Evolutionary conservation across 2,113 vertebrate species (phyloP).

Genomic region (Fulica atra): DNA sequence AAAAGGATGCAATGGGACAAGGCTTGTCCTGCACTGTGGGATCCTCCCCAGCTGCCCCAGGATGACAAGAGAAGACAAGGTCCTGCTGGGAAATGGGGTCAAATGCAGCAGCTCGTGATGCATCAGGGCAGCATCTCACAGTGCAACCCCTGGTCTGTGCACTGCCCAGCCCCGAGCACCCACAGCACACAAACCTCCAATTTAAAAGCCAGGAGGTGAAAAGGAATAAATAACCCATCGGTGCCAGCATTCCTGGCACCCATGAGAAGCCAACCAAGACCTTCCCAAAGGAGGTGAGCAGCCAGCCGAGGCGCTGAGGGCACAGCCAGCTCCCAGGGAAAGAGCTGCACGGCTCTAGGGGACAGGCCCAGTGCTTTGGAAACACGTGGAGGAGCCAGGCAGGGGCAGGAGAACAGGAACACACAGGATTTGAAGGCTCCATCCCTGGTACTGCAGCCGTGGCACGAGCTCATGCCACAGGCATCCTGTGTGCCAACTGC

Average conservation of each 20-base stretch:
- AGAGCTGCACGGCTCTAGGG: not conserved
- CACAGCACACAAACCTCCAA: not conserved
- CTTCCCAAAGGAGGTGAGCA: not conserved
- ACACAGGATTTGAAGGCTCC: not conserved
- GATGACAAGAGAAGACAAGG: rapidly evolving
- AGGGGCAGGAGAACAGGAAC: not conserved
- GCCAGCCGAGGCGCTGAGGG: not conserved
- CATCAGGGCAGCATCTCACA: not conserved
- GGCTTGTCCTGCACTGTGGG: not conserved
- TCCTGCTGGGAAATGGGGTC: not conserved
- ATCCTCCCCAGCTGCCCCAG: not conserved
- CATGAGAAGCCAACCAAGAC: not conserved
- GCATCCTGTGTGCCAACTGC: not conserved
- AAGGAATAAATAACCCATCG: not conserved
- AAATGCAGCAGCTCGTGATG: not conserved
- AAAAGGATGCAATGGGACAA: not conserved
- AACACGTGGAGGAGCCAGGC: not conserved
- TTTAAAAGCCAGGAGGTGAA: not conserved
- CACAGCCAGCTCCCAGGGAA: not conserved
- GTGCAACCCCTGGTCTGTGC: rapidly evolving
- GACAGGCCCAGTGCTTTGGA: not conserved
- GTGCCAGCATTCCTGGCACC: not conserved
- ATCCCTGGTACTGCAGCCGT: rapidly evolving
- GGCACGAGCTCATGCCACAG: not conserved
- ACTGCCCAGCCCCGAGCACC: not conserved